Evolutionary conservation across 2,888 invertebrate genomes (phyloP).

Genomic region (Prionchulus punctatus): DNA sequence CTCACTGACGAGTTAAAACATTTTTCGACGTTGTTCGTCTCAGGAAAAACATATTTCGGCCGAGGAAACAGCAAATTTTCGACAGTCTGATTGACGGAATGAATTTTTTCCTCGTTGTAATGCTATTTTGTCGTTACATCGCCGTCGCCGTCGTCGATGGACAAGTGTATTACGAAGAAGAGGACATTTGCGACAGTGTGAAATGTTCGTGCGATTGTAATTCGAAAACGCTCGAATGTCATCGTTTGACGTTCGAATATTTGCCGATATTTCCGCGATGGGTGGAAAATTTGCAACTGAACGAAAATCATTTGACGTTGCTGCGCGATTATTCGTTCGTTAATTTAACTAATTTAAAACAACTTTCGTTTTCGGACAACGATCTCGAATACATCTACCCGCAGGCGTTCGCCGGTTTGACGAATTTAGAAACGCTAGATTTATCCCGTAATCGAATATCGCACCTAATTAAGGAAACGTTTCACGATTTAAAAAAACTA

Average conservation of each 20-base stretch:
- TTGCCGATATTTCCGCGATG: conserved; percentile 5
- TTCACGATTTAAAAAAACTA: not conserved
- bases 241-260: not conserved
- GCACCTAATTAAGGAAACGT: not conserved
- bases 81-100: too few relatives aligned
- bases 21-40: too few relatives aligned
- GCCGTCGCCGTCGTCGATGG: too few relatives aligned
- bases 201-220: not conserved
- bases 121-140: too few relatives aligned
- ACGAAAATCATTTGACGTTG: not conserved
- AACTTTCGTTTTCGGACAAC: not conserved
- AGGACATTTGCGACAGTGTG: not conserved
- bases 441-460: not conserved
- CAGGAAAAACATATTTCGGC: too few relatives aligned
- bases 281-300: not conserved
- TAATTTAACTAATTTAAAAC: not conserved
- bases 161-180: not conserved
- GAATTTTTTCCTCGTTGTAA: too few relatives aligned
- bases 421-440: not conserved
- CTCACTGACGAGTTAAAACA: too few relatives aligned
- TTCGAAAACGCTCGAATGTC: not conserved
- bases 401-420: not conserved
- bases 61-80: too few relatives aligned
- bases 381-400: not conserved
- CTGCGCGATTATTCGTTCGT: not conserved